These are phyloP conservation scores for Ariopsis seemanni DNA, from an alignment of 2,113 vertebrate genomes.

Conservation along the genomic window DNA sequence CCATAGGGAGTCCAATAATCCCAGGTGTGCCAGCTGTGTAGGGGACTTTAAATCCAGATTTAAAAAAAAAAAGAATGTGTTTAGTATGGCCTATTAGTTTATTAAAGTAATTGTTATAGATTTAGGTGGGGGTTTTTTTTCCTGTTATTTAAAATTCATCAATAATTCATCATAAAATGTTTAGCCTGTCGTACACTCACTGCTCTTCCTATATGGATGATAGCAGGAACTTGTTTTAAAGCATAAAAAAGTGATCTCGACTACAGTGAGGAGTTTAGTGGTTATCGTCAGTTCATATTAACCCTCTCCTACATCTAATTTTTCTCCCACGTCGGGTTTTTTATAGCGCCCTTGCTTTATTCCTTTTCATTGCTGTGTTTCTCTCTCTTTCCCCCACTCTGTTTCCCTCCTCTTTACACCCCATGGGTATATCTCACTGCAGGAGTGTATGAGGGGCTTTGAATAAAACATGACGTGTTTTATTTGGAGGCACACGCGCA, in stretches of 20 bases:
- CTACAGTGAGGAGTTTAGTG: neutral
- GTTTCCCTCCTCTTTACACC: neutral
- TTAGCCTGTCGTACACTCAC: neutral
- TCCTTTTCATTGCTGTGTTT: conserved; percentile 19
- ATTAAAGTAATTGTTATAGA: neutral
- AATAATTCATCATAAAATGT: neutral
- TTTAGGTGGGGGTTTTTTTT: neutral
- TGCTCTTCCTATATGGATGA: neutral
- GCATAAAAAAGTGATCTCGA: neutral
- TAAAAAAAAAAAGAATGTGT: neutral
- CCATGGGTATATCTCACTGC: conserved; percentile 29
- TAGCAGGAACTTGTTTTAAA: neutral
- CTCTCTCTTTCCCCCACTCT: neutral
- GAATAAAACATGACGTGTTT: conserved; percentile 52
- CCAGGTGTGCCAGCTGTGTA: neutral
- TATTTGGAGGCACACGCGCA: neutral
- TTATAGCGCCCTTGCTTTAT: conserved; percentile 6
- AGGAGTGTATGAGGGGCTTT: conserved; percentile 30
- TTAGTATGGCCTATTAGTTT: neutral
- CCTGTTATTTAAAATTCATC: neutral
- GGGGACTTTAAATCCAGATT: neutral
- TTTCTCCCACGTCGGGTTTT: neutral
- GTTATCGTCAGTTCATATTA: neutral
- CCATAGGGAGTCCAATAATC: too few relatives aligned
- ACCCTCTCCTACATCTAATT: neutral